Evolutionary conservation across 2,113 vertebrate species (phyloP), one percentile per base, ranked within the genome.

Genomic region (Corynorhinus townsendii): DNA sequence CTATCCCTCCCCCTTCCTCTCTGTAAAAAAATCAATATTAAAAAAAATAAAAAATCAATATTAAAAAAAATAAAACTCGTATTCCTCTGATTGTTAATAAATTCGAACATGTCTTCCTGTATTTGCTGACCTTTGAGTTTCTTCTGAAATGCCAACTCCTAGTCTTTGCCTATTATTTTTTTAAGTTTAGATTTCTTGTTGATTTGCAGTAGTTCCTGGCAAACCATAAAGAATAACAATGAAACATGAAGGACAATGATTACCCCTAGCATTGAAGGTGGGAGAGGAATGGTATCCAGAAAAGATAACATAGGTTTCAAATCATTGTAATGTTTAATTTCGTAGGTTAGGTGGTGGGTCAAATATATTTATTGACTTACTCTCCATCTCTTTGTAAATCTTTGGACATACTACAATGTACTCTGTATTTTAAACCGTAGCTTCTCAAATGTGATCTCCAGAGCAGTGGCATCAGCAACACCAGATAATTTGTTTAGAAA

Each of bases 211-310:
- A 83, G 26, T 47, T 93, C 19, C 49, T 88, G 87, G 59, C 6
- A 93, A 72, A 95, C 35, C 38, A 20, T 33, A 82, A 85, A 77
- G 30, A 93, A 54, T 88, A 81, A 81, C 19, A 33, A 93, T 86
- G 80, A 86, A 87, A 86, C 17, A 19, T 56, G n/a, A 76, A 93
- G 19, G 20, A 12, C 69, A 82, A 71, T 17, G 33, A 92, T 66
- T 92, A 69, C 22, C 11, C 11, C 35, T 54, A 40, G 14, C 5
- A 11, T 28, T 83, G 54, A 86, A 43, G 22, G 33, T 81, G 54
- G 68, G 91, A 89, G 69, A 64, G 7, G 33, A 89, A 40, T 43
- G 40, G 40, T 43, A 89, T 89, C 7, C 12, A 66, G 59, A 64
- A 52, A 64, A 43, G 19, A 71, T 24, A 24, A 59, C 12, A 43